Percentiles rank a stretch among this genome's conserved stretches.
Evolutionary conservation across 2,888 invertebrate species (phyloP).

Genomic region (Troides aeacus): DNA sequence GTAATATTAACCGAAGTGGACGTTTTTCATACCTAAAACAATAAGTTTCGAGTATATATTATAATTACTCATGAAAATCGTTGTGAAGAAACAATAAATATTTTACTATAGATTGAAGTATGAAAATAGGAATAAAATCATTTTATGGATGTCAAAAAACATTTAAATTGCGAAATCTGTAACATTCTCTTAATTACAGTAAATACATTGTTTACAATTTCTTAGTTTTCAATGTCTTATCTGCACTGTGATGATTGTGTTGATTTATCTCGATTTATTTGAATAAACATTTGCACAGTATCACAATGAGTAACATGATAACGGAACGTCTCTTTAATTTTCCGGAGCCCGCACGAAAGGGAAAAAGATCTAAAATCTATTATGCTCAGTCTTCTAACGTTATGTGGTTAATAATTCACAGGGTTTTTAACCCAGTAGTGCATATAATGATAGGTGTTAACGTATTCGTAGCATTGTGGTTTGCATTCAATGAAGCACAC

Average conservation of each 20-base stretch:
- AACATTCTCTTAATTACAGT: not conserved
- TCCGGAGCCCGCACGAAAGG: not conserved
- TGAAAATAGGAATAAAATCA: not conserved
- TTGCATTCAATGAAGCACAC: conserved; percentile 39
- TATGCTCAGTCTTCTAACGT: conserved; percentile 6
- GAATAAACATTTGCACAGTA: not conserved
- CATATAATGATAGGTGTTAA: conserved; percentile 38
- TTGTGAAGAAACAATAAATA: not conserved
- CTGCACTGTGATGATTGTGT: not conserved
- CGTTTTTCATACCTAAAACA: not conserved
- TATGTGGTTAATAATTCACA: conserved; percentile 32
- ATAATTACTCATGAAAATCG: not conserved
- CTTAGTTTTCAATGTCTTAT: not conserved
- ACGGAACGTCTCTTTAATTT: conserved; percentile 1
- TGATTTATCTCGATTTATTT: not conserved
- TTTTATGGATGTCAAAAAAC: not conserved
- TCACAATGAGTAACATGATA: not conserved
- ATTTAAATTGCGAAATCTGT: not conserved
- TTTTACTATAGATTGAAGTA: not conserved
- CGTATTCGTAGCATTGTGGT: conserved; percentile 42
- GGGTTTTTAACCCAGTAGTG: conserved; percentile 34
- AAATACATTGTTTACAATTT: not conserved
- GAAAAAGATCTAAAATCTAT: not conserved
- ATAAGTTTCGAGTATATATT: not conserved
- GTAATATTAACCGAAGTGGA: not conserved